Evolutionary conservation across 2,797 vertebrate genomes (phyloP).

Genomic region (Periparus ater): DNA sequence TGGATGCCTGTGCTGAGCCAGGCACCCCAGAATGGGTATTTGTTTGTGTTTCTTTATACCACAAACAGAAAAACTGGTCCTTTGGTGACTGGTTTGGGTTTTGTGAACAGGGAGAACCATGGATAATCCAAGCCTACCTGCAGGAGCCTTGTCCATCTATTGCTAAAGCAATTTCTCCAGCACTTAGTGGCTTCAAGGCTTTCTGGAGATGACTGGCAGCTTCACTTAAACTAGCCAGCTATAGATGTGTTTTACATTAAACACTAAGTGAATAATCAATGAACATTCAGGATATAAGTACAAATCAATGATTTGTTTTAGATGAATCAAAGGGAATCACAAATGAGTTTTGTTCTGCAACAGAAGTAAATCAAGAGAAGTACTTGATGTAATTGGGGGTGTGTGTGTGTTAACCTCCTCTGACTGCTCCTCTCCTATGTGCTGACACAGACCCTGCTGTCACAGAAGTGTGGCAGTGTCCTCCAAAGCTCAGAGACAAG

Average conservation of each 20-base stretch:
- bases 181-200: background rate
- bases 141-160: background rate
- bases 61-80: background rate
- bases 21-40: accelerated
- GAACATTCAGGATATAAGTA: conserved; percentile 28
- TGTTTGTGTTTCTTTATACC: background rate
- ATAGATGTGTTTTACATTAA: conserved; percentile 26
- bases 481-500: background rate
- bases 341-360: conserved; percentile 20
- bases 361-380: conserved; percentile 2
- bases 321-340: conserved; percentile 35
- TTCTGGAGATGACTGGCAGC: conserved; percentile 25
- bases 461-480: background rate
- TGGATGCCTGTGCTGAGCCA: background rate
- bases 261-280: conserved; percentile 61
- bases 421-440: background rate
- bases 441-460: background rate
- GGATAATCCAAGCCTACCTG: background rate
- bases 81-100: background rate
- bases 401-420: background rate
- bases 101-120: background rate
- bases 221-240: conserved; percentile 32
- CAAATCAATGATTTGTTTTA: conserved; percentile 58
- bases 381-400: background rate
- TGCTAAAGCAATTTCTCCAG: background rate